Evolutionary conservation across 1,140 invertebrate genomes (phyloP).

Genomic region (Drosophila punjabiensis): DNA sequence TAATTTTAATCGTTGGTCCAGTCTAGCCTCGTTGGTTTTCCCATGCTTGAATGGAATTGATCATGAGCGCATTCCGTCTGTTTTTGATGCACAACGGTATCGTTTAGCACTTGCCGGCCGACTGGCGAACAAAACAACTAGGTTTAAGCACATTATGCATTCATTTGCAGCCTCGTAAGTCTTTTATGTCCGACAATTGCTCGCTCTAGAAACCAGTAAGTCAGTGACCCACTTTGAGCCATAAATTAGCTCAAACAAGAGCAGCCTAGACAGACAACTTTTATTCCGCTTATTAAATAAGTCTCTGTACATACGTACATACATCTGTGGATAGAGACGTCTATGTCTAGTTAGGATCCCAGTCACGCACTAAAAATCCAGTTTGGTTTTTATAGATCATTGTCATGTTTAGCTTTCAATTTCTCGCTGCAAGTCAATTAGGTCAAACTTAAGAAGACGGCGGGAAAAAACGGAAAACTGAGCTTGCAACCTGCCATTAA

Average conservation of each 20-base stretch:
- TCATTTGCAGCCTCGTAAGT: constrained; percentile 63
- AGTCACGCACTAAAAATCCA: constrained; percentile 56
- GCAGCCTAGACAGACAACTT: constrained; percentile 39
- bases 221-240: constrained; percentile 71
- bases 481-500: constrained; percentile 69
- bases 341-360: constrained; percentile 44
- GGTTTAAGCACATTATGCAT: constrained; percentile 76
- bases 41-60: constrained; percentile 19
- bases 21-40: neutral
- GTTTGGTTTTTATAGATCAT: constrained; percentile 49
- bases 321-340: constrained; percentile 24
- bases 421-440: constrained; percentile 47
- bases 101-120: constrained; percentile 51
- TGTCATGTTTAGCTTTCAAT: constrained; percentile 54
- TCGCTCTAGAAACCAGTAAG: constrained; percentile 72
- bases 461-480: constrained; percentile 22
- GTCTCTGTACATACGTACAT: constrained; percentile 14
- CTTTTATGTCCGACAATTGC: constrained; percentile 71
- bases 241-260: constrained; percentile 73
- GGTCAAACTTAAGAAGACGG: constrained; percentile 58
- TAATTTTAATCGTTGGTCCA: neutral
- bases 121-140: constrained; percentile 35
- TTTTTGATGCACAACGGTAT: constrained; percentile 59
- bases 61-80: constrained; percentile 30
- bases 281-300: constrained; percentile 61